Conservation (phyloP, 2,888 invertebrate species). For the Augochlorella aurata region DNA sequence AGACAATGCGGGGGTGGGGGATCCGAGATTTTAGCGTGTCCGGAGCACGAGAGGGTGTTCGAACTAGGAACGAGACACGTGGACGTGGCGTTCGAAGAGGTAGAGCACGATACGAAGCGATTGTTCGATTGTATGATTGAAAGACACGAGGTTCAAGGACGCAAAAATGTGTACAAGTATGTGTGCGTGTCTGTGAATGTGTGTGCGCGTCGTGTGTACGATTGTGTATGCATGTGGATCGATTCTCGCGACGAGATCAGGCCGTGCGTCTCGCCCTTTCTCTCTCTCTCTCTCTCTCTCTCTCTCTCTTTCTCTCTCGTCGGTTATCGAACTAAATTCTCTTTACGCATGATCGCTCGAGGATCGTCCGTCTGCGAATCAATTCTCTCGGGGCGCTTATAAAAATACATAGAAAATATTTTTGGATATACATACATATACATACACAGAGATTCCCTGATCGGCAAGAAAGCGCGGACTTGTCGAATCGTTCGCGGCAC, state of each 20-base stretch:
- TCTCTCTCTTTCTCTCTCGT: not conserved
- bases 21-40: constrained; percentile 77
- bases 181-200: not conserved
- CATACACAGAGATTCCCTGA: constrained; percentile 7
- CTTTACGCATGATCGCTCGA: not conserved
- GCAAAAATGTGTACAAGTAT: constrained; percentile 51
- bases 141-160: constrained; percentile 74
- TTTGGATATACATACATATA: constrained; percentile 13
- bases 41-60: constrained; percentile 64
- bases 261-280: constrained; percentile 9
- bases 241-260: constrained; percentile 38
- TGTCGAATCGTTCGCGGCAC: constrained; percentile 5
- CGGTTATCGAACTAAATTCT: not conserved
- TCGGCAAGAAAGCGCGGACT: not conserved
- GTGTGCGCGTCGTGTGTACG: not conserved
- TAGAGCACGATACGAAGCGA: constrained; percentile 63
- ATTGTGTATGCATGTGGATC: constrained; percentile 2
- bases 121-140: constrained; percentile 73
- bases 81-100: constrained; percentile 31
- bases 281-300: not conserved
- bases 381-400: constrained; percentile 34
- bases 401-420: constrained; percentile 56
- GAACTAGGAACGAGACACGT: constrained; percentile 29
- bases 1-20: constrained; percentile 16
- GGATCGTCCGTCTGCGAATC: constrained; percentile 12